Evolutionary conservation across 2,113 vertebrate genomes (phyloP).

Genomic region (Bagarius yarrelli): DNA sequence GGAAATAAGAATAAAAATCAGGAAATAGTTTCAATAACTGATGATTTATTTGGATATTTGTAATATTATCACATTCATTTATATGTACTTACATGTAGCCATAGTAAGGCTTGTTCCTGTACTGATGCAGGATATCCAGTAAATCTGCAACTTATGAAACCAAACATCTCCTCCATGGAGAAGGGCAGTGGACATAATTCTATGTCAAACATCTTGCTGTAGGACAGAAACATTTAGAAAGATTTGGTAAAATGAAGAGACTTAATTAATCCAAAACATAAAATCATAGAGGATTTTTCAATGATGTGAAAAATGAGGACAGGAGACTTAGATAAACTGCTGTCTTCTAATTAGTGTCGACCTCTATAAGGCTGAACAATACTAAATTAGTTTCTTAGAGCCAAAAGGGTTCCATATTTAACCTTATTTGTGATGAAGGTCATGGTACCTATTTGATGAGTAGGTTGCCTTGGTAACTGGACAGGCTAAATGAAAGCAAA

Average conservation of each 20-base stretch:
- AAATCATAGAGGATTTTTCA: constrained; percentile 12
- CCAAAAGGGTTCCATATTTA: constrained; percentile 25
- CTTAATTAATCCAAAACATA: constrained; percentile 32
- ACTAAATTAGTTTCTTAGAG: constrained; percentile 31
- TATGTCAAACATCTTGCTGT: constrained; percentile 99
- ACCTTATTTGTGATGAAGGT: constrained; percentile 22
- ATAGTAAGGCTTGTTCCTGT: constrained; percentile 95
- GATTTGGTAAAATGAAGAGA: constrained; percentile 18
- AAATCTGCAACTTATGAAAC: constrained; percentile 97
- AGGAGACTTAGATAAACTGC: constrained; percentile 34
- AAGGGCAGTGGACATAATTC: constrained; percentile 97
- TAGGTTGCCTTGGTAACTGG: constrained; percentile 19
- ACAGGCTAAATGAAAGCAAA: neutral
- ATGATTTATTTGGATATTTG: neutral
- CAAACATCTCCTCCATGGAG: constrained; percentile 99
- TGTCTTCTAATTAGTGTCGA: constrained; percentile 37
- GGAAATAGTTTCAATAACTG: neutral
- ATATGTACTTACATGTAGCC: constrained; percentile 91
- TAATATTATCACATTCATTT: neutral
- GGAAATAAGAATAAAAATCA: neutral
- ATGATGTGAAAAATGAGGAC: constrained; percentile 6
- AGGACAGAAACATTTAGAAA: constrained; percentile 9
- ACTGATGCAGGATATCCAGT: constrained; percentile 95
- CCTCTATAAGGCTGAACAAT: constrained; percentile 34
- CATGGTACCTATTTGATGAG: constrained; percentile 18